phyloP scores from a whole-genome alignment of 2,888 invertebrate genomes.

The Phrixothrix hirtus region DNA sequence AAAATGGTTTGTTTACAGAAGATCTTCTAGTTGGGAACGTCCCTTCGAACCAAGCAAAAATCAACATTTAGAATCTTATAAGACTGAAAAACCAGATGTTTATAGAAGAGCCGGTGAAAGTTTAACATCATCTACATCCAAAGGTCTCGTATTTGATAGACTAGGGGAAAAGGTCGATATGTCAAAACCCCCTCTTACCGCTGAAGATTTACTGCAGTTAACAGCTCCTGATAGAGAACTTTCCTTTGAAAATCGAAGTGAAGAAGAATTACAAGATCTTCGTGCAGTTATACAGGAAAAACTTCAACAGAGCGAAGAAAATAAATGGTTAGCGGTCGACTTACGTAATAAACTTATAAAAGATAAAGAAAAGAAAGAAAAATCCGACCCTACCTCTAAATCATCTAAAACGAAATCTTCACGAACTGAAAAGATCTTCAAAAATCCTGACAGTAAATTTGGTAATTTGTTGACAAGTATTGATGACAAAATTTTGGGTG shows the following conservation, averaged over 20 bases:
- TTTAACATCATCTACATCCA: conserved; percentile 23
- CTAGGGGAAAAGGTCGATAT: conserved; percentile 38
- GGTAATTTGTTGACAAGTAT: conserved; percentile 41
- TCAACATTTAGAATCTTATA: neutral
- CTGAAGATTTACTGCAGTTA: conserved; percentile 46
- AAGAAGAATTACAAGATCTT: conserved; percentile 58
- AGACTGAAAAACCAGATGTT: conserved; percentile 44
- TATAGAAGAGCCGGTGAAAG: conserved; percentile 46
- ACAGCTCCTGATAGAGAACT: conserved; percentile 7
- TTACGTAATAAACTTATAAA: conserved; percentile 10
- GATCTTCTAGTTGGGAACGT: conserved; percentile 1
- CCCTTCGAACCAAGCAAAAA: neutral
- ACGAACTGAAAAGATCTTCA: conserved; percentile 13
- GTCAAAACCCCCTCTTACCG: conserved; percentile 50
- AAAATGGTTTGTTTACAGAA: neutral
- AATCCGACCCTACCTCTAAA: neutral
- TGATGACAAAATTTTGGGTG: conserved; percentile 39
- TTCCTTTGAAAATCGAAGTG: conserved; percentile 52
- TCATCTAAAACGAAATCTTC: conserved; percentile 17
- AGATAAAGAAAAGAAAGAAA: conserved; percentile 40
- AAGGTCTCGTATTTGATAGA: conserved; percentile 27
- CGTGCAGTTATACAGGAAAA: conserved; percentile 59
- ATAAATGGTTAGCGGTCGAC: conserved; percentile 8
- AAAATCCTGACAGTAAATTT: conserved; percentile 33
- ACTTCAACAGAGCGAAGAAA: conserved; percentile 49